Evolutionary conservation across 2,888 invertebrate genomes (phyloP).

Genomic region (Pomacea canaliculata): DNA sequence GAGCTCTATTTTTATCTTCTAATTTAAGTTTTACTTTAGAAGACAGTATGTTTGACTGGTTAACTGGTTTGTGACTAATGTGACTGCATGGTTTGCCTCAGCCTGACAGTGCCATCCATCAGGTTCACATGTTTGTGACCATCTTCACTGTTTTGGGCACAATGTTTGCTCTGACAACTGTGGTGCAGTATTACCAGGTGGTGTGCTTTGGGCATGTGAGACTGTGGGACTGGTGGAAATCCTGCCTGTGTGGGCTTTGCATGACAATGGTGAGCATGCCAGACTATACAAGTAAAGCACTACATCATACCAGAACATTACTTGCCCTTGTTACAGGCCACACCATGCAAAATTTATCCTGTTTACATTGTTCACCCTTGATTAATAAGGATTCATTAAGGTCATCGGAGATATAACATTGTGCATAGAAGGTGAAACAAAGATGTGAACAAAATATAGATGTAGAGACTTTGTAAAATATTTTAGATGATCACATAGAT

Average conservation of each 20-base stretch:
- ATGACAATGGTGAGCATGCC: constrained; percentile 17
- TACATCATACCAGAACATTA: not conserved
- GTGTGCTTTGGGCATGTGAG: constrained; percentile 48
- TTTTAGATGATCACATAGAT: too few species aligned
- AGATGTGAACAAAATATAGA: too few species aligned
- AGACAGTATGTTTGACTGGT: not conserved
- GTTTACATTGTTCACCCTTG: too few species aligned
- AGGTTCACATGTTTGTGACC: constrained; percentile 47
- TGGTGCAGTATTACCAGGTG: constrained; percentile 48
- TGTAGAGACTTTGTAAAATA: too few species aligned
- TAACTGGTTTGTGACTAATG: not conserved
- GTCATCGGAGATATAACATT: too few species aligned
- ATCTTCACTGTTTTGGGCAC: constrained; percentile 43
- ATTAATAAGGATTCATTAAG: too few species aligned
- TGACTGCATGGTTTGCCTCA: constrained; percentile 18
- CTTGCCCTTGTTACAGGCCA: too few species aligned
- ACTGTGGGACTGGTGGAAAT: constrained; percentile 37
- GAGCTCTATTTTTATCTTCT: not conserved
- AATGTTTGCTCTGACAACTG: constrained; percentile 42
- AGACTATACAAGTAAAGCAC: not conserved
- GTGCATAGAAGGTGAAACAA: too few species aligned
- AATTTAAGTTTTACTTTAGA: not conserved
- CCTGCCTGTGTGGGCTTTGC: constrained; percentile 29
- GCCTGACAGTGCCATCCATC: constrained; percentile 34
- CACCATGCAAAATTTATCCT: too few species aligned